Conservation (phyloP, 2,888 invertebrate genomes). For the Choreutis nemorana region DNA sequence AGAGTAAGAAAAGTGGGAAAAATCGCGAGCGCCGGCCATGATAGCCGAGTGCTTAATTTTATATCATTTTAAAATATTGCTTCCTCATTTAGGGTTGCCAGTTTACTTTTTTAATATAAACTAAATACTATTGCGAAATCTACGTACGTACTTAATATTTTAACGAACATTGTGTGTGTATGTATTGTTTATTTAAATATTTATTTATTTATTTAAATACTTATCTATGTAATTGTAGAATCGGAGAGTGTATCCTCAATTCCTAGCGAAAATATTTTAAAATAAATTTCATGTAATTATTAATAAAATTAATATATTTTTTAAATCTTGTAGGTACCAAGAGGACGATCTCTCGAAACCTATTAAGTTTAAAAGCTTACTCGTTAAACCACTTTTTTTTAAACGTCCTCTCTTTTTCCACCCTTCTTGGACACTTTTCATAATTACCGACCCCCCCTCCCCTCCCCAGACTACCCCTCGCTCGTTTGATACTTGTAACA, state of each 20-base stretch:
- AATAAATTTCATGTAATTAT: too few species aligned
- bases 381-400: constrained; percentile 58
- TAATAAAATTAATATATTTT: too few species aligned
- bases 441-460: constrained; percentile 46
- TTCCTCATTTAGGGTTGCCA: constrained; percentile 3
- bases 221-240: too few species aligned
- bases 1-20: constrained; percentile 14
- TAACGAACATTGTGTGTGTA: constrained; percentile 13
- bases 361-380: constrained; percentile 59
- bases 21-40: constrained; percentile 10
- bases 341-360: constrained; percentile 47
- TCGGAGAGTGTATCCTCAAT: too few species aligned
- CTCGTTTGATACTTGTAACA: constrained; percentile 35
- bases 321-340: too few species aligned
- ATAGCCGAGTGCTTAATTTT: constrained; percentile 12
- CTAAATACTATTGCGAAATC: too few species aligned
- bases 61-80: constrained; percentile 13
- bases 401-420: constrained; percentile 48
- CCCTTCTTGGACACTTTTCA: constrained; percentile 57
- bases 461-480: too few species aligned
- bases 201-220: too few species aligned
- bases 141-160: too few species aligned
- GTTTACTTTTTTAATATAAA: too few species aligned
- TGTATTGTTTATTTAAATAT: constrained; percentile 1
- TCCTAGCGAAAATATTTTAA: too few species aligned